These are phyloP conservation scores for Passer montanus DNA, from an alignment of 2,113 vertebrate genomes.

Conservation along the genomic window DNA sequence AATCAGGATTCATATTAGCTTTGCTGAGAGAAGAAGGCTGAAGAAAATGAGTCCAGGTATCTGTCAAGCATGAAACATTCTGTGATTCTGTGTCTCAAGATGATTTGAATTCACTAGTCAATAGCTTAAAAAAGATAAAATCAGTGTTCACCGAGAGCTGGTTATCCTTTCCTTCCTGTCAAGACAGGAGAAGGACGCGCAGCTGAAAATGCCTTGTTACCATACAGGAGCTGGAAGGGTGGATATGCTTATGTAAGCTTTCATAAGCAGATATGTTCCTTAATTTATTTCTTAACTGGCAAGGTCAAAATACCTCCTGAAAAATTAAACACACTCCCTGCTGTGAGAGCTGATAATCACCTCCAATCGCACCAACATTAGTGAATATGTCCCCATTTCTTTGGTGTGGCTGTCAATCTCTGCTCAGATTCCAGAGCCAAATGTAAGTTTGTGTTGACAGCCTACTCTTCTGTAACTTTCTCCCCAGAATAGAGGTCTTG, in stretches of 20 bases:
- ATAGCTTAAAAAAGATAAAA: neutral
- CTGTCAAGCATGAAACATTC: neutral
- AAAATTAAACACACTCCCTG: neutral
- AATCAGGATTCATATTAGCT: neutral
- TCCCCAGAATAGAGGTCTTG: neutral
- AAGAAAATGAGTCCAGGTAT: neutral
- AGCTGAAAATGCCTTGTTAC: neutral
- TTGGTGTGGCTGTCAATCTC: neutral
- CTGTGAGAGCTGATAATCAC: conserved; percentile 5
- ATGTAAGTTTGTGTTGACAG: neutral
- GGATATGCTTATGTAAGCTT: neutral
- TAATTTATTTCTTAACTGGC: neutral
- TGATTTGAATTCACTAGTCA: neutral
- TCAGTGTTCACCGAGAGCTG: neutral
- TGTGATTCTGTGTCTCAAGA: neutral
- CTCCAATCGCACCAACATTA: neutral
- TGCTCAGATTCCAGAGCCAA: neutral
- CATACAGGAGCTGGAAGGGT: neutral
- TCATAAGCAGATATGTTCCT: neutral
- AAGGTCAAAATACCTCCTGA: conserved; percentile 26
- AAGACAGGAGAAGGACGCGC: neutral
- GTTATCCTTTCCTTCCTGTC: neutral
- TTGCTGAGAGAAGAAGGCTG: neutral
- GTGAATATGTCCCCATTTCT: neutral
- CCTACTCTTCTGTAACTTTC: neutral